Evolutionary conservation across 2,797 vertebrate species (phyloP), one percentile per base, ranked within the genome.

Genomic region (Zenarchopterus dispar): DNA sequence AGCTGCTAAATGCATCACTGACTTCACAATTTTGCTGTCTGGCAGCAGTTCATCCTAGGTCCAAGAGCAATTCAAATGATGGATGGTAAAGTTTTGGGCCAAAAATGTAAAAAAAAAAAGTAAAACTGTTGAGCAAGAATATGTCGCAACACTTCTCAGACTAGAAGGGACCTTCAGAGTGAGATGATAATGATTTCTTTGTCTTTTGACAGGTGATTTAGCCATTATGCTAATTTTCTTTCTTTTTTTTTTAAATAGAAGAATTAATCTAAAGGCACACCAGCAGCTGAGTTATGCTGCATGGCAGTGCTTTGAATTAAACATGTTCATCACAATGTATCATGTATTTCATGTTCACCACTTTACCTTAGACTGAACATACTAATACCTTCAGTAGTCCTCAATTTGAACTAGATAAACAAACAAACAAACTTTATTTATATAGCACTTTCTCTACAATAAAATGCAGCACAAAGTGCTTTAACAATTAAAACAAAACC

Each of bases 261-360:
- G 39, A 50, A 68, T 70, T 64, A 61, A 62, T 70, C 22, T 62
- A 26, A 22, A 57, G 60, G 19, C 2, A 60, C 36, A 42, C 56
- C 51, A 45, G 42, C 31, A 55, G 61, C 61, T 46, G 50, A 47
- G 50, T 69, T 36, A 45, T 9, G 21, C 50, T 9, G 63, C 1
- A 0, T 33, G 17, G 42, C 23, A 28, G 28, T 18, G 49, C 55
- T 59, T 74, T 74, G 58, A 74, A 74, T 57, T 68, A 62, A 74
- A 63, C 51, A 63, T 55, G 55, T 58, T 49, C 49, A 22, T 63
- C 59, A 55, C 36, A 43, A 21, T 56, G 47, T 23, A 17, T 66
- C 57, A 39, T 56, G 56, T 45, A 22, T 49, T 49, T 50, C 39
- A 60, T 22, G 22, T 47, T 44, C 24, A 46, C 47, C 24, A 44